phyloP scores from a whole-genome alignment of 2,797 vertebrate genomes.

The Schizopygopsis pylzovi region DNA sequence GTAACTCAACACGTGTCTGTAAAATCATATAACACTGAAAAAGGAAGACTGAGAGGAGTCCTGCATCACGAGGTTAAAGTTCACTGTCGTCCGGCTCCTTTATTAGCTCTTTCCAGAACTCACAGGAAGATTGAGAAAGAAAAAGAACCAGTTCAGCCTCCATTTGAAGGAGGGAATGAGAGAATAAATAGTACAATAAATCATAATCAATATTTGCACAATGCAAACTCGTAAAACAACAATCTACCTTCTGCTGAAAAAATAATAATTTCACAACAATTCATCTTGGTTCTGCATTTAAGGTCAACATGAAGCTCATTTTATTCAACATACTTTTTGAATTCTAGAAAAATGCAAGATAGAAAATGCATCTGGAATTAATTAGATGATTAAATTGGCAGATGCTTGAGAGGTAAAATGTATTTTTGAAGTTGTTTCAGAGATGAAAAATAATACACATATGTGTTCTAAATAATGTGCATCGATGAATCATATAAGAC shows the following conservation, averaged over 20 bases:
- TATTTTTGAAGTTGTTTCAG: neutral
- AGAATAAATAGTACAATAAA: conserved; percentile 22
- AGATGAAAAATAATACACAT: too few species aligned
- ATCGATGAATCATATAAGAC: neutral
- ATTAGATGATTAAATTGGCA: neutral
- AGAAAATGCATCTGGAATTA: neutral
- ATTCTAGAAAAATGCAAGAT: neutral
- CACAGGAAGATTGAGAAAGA: conserved; percentile 4
- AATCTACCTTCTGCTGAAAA: neutral
- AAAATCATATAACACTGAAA: conserved; percentile 72
- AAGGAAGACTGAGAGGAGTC: conserved; percentile 85
- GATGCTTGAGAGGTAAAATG: neutral
- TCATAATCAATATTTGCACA: conserved; percentile 33
- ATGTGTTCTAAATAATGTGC: neutral
- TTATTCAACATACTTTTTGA: neutral
- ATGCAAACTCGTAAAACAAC: conserved; percentile 26
- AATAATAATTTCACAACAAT: neutral
- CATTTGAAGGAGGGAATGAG: neutral
- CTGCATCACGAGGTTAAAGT: conserved; percentile 67
- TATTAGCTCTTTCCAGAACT: conserved; percentile 7
- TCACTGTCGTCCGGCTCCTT: conserved; percentile 17
- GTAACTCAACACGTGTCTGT: conserved; percentile 67
- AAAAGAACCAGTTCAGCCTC: conserved; percentile 6
- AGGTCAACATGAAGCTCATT: conserved; percentile 15
- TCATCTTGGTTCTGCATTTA: neutral